phyloP scores from a whole-genome alignment of 1,140 invertebrate species.

The Laupala kohalensis region DNA sequence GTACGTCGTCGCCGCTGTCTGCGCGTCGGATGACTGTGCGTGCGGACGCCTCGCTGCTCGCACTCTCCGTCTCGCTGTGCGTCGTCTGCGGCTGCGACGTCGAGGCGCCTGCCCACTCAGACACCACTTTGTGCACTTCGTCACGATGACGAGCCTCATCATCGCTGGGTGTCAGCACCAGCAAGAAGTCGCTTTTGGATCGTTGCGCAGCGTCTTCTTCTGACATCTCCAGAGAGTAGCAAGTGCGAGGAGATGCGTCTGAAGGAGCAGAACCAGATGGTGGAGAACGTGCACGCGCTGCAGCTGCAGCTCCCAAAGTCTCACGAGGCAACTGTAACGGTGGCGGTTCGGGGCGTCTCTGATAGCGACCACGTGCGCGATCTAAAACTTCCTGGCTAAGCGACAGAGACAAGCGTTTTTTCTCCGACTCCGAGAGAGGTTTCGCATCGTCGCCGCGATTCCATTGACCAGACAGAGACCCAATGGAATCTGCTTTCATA shows the following conservation, averaged over 20 bases:
- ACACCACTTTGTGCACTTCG: constrained; percentile 32
- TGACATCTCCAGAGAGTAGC: constrained; percentile 37
- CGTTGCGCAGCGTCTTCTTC: constrained; percentile 27
- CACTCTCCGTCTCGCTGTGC: constrained; percentile 44
- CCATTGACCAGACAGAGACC: constrained; percentile 34
- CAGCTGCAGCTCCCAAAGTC: constrained; percentile 47
- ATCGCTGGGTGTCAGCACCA: constrained; percentile 34
- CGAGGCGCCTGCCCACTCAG: constrained; percentile 30
- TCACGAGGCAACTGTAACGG: constrained; percentile 40
- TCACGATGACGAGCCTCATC: constrained; percentile 22
- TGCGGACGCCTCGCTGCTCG: constrained; percentile 53
- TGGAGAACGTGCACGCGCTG: constrained; percentile 25
- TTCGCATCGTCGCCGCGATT: constrained; percentile 18
- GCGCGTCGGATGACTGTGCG: constrained; percentile 43
- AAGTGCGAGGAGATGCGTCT: constrained; percentile 34
- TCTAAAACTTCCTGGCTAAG: constrained; percentile 56
- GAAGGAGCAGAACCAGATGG: constrained; percentile 19
- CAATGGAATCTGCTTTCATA: constrained; percentile 39
- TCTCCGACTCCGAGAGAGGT: constrained; percentile 50
- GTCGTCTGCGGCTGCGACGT: constrained; percentile 15
- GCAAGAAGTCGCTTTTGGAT: constrained; percentile 32
- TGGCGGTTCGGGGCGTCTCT: constrained; percentile 32
- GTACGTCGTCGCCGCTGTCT: constrained; percentile 39
- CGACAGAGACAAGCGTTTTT: constrained; percentile 52
- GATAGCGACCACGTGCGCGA: constrained; percentile 58